Base-by-base conservation (phyloP, 1,140 invertebrate genomes). In the Plutomurus gul region DNA sequence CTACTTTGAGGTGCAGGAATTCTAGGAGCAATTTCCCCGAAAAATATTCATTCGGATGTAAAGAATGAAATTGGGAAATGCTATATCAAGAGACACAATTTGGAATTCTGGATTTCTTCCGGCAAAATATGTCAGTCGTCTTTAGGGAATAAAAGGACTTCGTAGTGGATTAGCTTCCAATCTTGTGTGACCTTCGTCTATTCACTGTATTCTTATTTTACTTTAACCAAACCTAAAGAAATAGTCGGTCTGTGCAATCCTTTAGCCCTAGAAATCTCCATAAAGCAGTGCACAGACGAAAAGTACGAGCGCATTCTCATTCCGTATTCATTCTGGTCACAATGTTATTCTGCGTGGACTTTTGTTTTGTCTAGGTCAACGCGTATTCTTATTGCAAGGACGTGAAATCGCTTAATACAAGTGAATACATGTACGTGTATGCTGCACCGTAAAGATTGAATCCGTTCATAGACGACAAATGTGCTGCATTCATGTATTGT, bases 141-240 rank as follows among this genome's bases (percentile, higher is more conserved):
- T 27, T 65, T 30, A 0, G 56, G 56, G 56, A 65, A 65, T n/a
- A n/a, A 65, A 65, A 7, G 27, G 36, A 65, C 36, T 30, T 65
- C 56, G 20, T 65, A 65, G 56, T 65, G 56, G 56, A 65, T 65
- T 65, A 65, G 56, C 56, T 65, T 65, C 27, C 25, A 65, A 65
- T 65, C 27, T 65, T 65, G 27, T 65, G 25, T 30, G 56, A 65
- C 56, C 56, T 65, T 65, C 56, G 56, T 25, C 56, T 33, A 16
- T 33, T 25, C 56, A 65, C n/a, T 65, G 27, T 16, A 65, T 33
- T 65, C 27, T 65, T 65, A 65, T 65, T 65, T 65, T 33, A 33
- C 56, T 65, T 33, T 33, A 5, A 30, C 36, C 30, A 65, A 65
- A 65, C 16, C 10, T 30, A 65, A 65, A 30, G 22, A 65, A 10